phyloP scores from a whole-genome alignment of 2,113 vertebrate species.

The Pogona vitticeps region DNA sequence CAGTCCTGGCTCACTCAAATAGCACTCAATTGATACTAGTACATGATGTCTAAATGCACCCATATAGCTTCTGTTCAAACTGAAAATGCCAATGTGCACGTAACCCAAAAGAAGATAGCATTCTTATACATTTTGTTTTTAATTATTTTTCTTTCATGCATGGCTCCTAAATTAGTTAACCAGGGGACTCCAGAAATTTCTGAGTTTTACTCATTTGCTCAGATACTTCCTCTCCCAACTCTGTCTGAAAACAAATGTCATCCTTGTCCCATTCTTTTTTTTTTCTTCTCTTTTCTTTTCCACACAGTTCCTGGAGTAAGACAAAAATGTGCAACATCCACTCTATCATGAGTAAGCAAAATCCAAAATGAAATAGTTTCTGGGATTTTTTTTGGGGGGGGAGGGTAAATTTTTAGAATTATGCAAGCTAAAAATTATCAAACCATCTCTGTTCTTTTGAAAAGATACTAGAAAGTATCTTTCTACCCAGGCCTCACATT shows the following conservation, averaged over 20 bases:
- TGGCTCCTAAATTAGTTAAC: too few relatives aligned
- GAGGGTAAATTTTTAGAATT: background rate
- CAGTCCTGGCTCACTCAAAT: too few relatives aligned
- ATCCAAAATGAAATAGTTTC: background rate
- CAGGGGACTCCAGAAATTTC: too few relatives aligned
- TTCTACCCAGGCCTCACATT: slow-evolving; percentile 1
- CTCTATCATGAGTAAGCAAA: background rate
- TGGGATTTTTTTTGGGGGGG: background rate
- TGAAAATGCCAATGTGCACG: too few relatives aligned
- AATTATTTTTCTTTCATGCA: too few relatives aligned
- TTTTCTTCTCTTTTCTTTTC: too few relatives aligned
- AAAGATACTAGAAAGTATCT: background rate
- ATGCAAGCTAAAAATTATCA: slow-evolving; percentile 14
- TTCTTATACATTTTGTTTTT: too few relatives aligned
- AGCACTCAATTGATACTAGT: too few relatives aligned
- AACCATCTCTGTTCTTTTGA: background rate
- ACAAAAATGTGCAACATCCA: background rate
- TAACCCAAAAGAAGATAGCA: too few relatives aligned
- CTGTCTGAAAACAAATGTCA: background rate
- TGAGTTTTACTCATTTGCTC: background rate
- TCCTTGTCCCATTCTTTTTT: background rate
- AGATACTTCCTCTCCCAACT: background rate
- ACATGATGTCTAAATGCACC: too few relatives aligned
- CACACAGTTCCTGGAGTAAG: background rate
- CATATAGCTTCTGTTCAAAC: too few relatives aligned